Evolutionary conservation across 2,797 vertebrate species (phyloP).

Genomic region (Pagetopsis macropterus): DNA sequence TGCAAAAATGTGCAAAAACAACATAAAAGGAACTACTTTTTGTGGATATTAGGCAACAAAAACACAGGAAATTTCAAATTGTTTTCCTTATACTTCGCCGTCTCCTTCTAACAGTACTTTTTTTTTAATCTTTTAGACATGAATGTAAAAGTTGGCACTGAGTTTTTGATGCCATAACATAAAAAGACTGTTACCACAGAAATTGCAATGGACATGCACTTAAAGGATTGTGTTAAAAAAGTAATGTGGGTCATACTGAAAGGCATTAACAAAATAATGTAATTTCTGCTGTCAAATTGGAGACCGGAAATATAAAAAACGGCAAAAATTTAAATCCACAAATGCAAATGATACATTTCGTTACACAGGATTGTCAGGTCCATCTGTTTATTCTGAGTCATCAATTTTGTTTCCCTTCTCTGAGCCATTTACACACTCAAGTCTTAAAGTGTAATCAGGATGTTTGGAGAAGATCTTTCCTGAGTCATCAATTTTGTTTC

Average conservation of each 20-base stretch:
- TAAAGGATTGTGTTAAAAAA: background rate
- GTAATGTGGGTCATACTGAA: background rate
- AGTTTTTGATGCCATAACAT: background rate
- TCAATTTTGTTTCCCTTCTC: slow-evolving; percentile 11
- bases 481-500: slow-evolving; percentile 19
- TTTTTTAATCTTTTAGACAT: background rate
- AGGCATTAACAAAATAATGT: background rate
- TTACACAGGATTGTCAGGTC: background rate
- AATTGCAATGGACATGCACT: background rate
- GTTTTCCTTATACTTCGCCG: background rate
- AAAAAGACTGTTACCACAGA: background rate
- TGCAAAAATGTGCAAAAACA: background rate
- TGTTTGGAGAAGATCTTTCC: slow-evolving; percentile 59
- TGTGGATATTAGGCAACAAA: background rate
- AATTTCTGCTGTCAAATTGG: background rate
- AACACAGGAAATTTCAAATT: background rate
- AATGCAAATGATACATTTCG: background rate
- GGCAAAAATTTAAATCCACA: background rate
- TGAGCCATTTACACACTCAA: slow-evolving; percentile 25
- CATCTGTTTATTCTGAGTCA: slow-evolving; percentile 15
- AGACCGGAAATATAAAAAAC: background rate
- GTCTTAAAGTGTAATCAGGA: slow-evolving; percentile 59
- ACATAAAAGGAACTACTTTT: background rate
- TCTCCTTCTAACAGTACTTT: background rate
- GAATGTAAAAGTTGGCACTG: background rate